These are phyloP conservation scores for Coenobita brevimanus DNA, from an alignment of 1,140 invertebrate genomes.

Conservation along the genomic window DNA sequence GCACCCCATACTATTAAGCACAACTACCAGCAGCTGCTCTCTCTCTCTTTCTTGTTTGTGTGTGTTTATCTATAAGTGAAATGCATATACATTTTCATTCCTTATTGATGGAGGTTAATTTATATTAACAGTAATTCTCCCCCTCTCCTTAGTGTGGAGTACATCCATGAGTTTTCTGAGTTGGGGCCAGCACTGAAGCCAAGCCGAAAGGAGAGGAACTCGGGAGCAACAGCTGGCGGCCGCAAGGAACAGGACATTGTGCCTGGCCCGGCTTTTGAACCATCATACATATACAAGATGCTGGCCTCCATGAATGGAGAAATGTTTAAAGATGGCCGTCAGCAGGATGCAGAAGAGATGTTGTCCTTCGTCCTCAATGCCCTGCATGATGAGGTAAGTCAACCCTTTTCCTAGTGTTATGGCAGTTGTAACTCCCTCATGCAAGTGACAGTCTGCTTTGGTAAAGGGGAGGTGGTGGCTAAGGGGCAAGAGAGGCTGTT, in stretches of 20 bases:
- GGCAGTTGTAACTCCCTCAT: not conserved
- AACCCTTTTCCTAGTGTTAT: not conserved
- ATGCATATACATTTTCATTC: too few relatives aligned
- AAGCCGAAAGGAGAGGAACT: constrained; percentile 59
- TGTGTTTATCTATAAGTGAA: too few relatives aligned
- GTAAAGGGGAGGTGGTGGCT: too few relatives aligned
- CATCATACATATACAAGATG: constrained; percentile 64
- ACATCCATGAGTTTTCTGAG: constrained; percentile 72
- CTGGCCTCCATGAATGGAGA: constrained; percentile 50
- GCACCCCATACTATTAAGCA: too few relatives aligned
- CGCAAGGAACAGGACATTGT: constrained; percentile 62
- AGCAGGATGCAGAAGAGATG: constrained; percentile 69
- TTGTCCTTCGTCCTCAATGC: constrained; percentile 78
- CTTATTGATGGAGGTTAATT: too few relatives aligned
- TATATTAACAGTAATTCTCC: constrained; percentile 33
- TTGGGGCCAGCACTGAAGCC: constrained; percentile 67
- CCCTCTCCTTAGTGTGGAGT: constrained; percentile 78
- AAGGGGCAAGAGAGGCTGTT: too few relatives aligned
- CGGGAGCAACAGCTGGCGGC: constrained; percentile 60
- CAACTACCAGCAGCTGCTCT: too few relatives aligned
- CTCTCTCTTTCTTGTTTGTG: too few relatives aligned
- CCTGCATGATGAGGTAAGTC: constrained; percentile 92
- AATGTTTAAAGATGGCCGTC: constrained; percentile 62
- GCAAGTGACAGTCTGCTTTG: not conserved
- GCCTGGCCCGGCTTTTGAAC: constrained; percentile 60